These are phyloP conservation scores for Aphodius sticticus DNA, from an alignment of 2,888 invertebrate species.

Conservation along the genomic window DNA sequence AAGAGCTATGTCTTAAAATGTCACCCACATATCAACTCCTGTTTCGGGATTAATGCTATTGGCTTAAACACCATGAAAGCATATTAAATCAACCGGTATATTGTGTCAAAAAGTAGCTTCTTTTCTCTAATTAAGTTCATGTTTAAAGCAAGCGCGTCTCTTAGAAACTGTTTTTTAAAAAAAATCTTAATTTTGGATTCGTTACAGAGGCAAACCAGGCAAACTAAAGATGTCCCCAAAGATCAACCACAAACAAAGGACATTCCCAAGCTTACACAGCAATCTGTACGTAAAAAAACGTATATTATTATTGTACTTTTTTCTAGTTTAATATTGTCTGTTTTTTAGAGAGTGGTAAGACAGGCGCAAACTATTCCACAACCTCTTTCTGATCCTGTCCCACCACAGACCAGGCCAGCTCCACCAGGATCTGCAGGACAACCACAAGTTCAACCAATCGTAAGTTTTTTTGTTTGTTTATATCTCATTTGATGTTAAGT, in stretches of 20 bases:
- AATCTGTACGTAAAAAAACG: not conserved
- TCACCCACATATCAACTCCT: too few species aligned
- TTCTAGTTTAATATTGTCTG: not conserved
- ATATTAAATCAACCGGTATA: too few species aligned
- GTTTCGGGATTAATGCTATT: too few species aligned
- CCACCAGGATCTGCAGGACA: conserved; percentile 13
- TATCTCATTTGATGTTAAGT: not conserved
- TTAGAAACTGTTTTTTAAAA: too few species aligned
- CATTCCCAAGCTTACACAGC: not conserved
- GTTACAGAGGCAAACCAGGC: conserved; percentile 9
- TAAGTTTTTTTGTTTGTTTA: conserved; percentile 17
- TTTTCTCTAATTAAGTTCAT: too few species aligned
- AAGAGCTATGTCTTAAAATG: too few species aligned
- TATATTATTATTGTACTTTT: not conserved
- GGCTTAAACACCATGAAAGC: too few species aligned
- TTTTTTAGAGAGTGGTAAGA: not conserved
- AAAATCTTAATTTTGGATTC: too few species aligned
- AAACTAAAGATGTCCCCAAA: conserved; percentile 11
- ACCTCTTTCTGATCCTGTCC: not conserved
- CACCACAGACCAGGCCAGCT: conserved; percentile 8
- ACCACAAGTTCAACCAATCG: conserved; percentile 26
- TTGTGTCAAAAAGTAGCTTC: too few species aligned
- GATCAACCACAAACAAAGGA: not conserved
- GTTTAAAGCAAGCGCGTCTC: too few species aligned
- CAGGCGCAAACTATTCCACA: not conserved